Conservation (phyloP, 2,113 vertebrate genomes). For the Protomyctophum bolini region DNA sequence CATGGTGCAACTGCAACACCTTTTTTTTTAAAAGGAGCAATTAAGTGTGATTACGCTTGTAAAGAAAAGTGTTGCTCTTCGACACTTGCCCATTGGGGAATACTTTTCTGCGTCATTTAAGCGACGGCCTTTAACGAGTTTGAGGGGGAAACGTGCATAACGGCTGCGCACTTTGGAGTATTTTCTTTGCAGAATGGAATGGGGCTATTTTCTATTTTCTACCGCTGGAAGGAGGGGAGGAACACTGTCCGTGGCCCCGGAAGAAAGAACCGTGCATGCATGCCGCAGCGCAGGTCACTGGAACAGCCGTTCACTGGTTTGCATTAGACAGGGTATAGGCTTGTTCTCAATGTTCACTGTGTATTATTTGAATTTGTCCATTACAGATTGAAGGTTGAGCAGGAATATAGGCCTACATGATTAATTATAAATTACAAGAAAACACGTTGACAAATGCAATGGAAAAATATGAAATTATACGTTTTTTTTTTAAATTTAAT, state of each 20-base stretch:
- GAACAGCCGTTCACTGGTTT: slow-evolving; percentile 20
- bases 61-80: slow-evolving; percentile 67
- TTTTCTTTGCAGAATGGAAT: slow-evolving; percentile 58
- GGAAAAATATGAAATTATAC: neutral
- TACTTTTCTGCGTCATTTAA: slow-evolving; percentile 78
- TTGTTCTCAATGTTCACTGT: neutral
- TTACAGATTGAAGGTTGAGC: neutral
- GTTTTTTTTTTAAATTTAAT: neutral
- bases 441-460: neutral
- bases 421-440: neutral
- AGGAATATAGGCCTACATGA: neutral
- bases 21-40: slow-evolving; percentile 68
- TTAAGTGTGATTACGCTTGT: slow-evolving; percentile 76
- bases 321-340: slow-evolving; percentile 13
- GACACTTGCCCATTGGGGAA: slow-evolving; percentile 69
- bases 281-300: slow-evolving; percentile 39
- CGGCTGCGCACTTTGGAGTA: slow-evolving; percentile 50
- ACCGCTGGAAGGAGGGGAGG: slow-evolving; percentile 53
- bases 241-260: slow-evolving; percentile 47
- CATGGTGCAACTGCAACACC: slow-evolving; percentile 70
- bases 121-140: slow-evolving; percentile 70
- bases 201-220: slow-evolving; percentile 50
- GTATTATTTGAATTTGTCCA: slow-evolving; percentile 4
- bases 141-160: slow-evolving; percentile 50
- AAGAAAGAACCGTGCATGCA: slow-evolving; percentile 52